Conservation (phyloP, 2,797 vertebrate species). For the Capromys pilorides region DNA sequence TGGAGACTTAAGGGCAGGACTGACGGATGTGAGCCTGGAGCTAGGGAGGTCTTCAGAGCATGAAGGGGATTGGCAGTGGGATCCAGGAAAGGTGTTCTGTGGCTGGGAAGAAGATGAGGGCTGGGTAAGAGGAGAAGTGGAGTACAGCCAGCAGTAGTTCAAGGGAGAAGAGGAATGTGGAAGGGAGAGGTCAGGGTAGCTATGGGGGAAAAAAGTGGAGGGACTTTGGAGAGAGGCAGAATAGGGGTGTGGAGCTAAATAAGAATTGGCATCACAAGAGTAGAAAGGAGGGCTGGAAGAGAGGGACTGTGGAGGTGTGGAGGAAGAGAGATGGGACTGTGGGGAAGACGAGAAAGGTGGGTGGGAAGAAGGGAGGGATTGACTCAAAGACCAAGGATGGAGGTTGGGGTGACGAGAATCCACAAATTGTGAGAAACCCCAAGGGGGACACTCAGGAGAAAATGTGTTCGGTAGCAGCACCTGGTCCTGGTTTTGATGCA, state of each 20-base stretch:
- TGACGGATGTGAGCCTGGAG: background rate
- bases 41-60: background rate
- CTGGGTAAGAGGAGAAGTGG: background rate
- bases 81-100: background rate
- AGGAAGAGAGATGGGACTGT: too few species aligned
- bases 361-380: background rate
- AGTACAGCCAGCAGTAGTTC: background rate
- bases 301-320: background rate
- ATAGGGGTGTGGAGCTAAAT: background rate
- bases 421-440: background rate
- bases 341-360: background rate
- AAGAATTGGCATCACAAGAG: constrained; percentile 47
- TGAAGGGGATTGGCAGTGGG: background rate
- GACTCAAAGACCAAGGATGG: background rate
- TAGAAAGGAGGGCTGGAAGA: background rate
- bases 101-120: constrained; percentile 9
- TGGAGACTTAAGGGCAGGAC: background rate
- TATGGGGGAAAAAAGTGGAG: constrained; percentile 51
- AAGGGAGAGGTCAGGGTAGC: background rate
- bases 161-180: background rate
- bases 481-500: constrained; percentile 67
- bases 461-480: constrained; percentile 47
- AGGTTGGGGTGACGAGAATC: background rate
- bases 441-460: background rate
- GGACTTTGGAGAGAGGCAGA: constrained; percentile 34